Evolutionary conservation across 2,888 invertebrate species (phyloP).

Genomic region (Apodemia zela): DNA sequence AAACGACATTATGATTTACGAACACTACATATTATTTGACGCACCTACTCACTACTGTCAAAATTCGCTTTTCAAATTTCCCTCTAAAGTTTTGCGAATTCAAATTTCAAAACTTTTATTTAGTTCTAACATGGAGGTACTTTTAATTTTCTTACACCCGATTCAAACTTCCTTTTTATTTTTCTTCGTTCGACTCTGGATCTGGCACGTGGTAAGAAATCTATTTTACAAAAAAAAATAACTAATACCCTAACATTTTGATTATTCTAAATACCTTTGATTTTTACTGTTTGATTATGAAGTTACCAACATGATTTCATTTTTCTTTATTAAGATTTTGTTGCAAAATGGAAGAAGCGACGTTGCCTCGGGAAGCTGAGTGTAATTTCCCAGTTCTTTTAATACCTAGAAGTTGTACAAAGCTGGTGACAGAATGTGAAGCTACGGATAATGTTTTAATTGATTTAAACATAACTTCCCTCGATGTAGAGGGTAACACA

Average conservation of each 20-base stretch:
- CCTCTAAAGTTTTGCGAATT: neutral
- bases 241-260: conserved; percentile 33
- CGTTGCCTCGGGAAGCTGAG: conserved; percentile 31
- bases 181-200: conserved; percentile 37
- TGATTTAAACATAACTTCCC: conserved; percentile 52
- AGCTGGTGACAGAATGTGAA: conserved; percentile 51
- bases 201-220: conserved; percentile 56
- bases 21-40: no score
- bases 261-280: conserved; percentile 21
- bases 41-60: neutral
- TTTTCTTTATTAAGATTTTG: conserved; percentile 27
- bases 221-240: conserved; percentile 19
- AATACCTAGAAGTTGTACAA: conserved; percentile 58
- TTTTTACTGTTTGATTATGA: conserved; percentile 48
- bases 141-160: conserved; percentile 1
- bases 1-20: neutral
- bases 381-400: conserved; percentile 51
- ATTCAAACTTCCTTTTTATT: conserved; percentile 36
- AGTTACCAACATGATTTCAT: conserved; percentile 35
- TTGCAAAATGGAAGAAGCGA: conserved; percentile 48
- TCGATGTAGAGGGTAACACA: conserved; percentile 54
- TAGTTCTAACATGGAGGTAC: neutral
- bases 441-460: conserved; percentile 56
- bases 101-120: neutral
- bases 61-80: conserved; percentile 2